Evolutionary conservation across 2,113 vertebrate species (phyloP), one percentile per base, ranked within the genome.

Genomic region (Elgaria multicarinata): DNA sequence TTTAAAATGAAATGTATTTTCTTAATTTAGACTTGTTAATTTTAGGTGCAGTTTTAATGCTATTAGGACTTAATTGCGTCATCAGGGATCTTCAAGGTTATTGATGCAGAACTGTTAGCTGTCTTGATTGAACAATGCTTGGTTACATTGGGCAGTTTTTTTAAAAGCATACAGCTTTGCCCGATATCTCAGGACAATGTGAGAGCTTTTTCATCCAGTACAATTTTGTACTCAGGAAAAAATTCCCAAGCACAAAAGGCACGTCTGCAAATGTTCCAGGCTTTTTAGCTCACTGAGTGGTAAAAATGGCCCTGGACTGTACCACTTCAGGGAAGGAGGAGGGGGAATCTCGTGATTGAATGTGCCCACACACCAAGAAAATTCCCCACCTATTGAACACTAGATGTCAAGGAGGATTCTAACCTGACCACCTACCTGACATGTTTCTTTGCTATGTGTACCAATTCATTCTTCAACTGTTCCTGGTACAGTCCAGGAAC

Each of bases 21-120:
- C 82, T 77, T 67, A 67, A 84, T 84, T 69, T 89, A 53, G 72
- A 20, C 6, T 64, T 78, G 42, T 89, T 77, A 77, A 77, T 84
- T 67, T 89, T 89, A 78, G 74, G n/a, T 33, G 46, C 44, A 67
- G 16, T 78, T 69, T 78, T 39, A 77, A 39, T 33, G 24, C 31
- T 36, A 1, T 77, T 74, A n/a, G 8, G 26, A 46, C 50, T 88
- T 44, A 39, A 79, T 53, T 39, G 64, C 33, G 31, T 80, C 76
- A 74, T 82, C 28, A 42, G 31, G 31, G 10, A 75, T 88, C 18
- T 58, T 74, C 80, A 74, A n/a, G 62, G 26, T 46, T 58, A 74
- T 44, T 72, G 67, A 24, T 69, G 7, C 28, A 62, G 46, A 8
- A n/a, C 46, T 22, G 22, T 58, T 55, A 24, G 6, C 1, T 39